A percentile compares a stretch with the other conserved stretches of the same genome.
These are phyloP conservation scores for Cecidostiba fungosa DNA, from an alignment of 2,888 invertebrate genomes.

Conservation along the genomic window DNA sequence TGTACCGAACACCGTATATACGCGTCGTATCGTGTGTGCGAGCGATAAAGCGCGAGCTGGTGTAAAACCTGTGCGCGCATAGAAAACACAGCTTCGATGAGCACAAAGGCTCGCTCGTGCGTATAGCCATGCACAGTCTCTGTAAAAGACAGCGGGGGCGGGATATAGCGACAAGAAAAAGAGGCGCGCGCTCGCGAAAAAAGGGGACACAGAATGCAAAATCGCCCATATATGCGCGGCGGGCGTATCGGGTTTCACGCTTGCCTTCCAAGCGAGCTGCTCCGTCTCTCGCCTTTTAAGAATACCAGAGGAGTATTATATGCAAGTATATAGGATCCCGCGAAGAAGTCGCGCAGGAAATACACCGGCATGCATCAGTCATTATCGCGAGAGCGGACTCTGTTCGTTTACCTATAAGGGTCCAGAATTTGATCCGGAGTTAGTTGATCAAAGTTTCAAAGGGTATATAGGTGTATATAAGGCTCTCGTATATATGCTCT, in stretches of 20 bases:
- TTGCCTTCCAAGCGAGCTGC: constrained; percentile 22
- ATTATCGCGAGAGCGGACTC: background rate
- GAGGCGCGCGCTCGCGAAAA: background rate
- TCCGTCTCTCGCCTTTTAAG: background rate
- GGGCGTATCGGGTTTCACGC: constrained; percentile 50
- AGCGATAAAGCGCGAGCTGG: constrained; percentile 23
- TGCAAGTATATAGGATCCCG: background rate
- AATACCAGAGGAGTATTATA: background rate
- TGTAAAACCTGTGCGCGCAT: constrained; percentile 26
- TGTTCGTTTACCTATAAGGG: constrained; percentile 16
- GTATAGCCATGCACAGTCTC: background rate
- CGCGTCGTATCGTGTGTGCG: background rate
- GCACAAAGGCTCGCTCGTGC: constrained; percentile 14
- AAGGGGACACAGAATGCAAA: constrained; percentile 31
- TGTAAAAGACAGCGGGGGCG: constrained; percentile 10
- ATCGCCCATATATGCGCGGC: background rate
- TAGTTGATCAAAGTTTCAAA: constrained; percentile 20
- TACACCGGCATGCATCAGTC: background rate
- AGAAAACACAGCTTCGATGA: constrained; percentile 34
- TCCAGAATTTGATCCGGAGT: constrained; percentile 6
- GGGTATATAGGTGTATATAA: background rate
- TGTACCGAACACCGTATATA: background rate
- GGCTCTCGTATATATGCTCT: background rate
- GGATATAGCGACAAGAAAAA: constrained; percentile 4
- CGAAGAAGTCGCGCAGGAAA: background rate